Evolutionary conservation across 2,113 vertebrate genomes (phyloP), one percentile per base, ranked within the genome.

Genomic region (Grantiella picta): DNA sequence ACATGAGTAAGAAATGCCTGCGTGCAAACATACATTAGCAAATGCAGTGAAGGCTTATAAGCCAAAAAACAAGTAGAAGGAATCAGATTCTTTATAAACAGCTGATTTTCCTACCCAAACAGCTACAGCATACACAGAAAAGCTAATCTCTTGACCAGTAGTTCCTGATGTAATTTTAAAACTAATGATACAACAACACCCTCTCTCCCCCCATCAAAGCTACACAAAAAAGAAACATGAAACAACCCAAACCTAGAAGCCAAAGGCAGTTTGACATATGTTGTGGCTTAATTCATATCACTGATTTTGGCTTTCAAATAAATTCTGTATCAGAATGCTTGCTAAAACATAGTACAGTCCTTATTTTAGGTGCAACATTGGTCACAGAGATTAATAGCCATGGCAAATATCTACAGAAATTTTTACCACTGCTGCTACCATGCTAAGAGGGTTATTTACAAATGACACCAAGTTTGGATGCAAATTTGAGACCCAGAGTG

Each of bases 201-300:
- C 22, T 12, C 28, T 11, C 9, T 19, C 6, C 42, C 2, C 11
- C 1, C 9, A 8, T 3, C 7, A 66, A 21, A 20, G 10, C 5
- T 24, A 45, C 10, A 25, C 4, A 29, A 33, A 50, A 60, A 35
- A 47, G 5, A 54, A 80, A 21, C 10, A 6, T 10, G 11, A 65
- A 70, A 22, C 5, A 50, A 27, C 17, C 2, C 11, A 56, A 69
- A 78, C 5, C 33, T 82, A 24, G 18, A 87, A 63, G 16, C 9
- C 17, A 45, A 80, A 86, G 19, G 6, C 7, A 75, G 27, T 42
- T 54, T 5, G 17, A 64, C 27, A 52, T 12, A 56, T 9, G 0
- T 12, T 82, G 33, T 72, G 11, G 4, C 22, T 79, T 83, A 45
- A 86, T 65, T 80, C 7, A 35, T 44, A 28, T 7, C 19, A 40